Evolutionary conservation across 2,888 invertebrate genomes (phyloP), one percentile per base, ranked within the genome.

Genomic region (Sericinus montela): DNA sequence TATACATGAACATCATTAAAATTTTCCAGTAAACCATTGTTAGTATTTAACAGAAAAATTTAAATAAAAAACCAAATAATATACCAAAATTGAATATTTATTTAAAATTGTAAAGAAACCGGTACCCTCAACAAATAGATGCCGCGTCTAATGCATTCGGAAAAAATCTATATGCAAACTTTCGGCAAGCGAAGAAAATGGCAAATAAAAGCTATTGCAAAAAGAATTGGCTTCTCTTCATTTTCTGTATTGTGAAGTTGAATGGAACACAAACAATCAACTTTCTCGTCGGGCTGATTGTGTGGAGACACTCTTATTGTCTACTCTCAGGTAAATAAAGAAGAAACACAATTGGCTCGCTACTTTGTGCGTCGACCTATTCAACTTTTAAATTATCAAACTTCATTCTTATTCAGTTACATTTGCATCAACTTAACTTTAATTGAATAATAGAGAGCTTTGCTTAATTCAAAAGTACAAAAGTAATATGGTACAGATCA

Each of bases 201-300:
- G 71, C 61, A 69, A 72, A 77, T 80, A 81, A 86, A 83, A 78
- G 77, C 76, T 73, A 71, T 67, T 71, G 68, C 69, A 72, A 71
- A 75, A 80, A 79, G 80, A 84, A 84, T 82, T 84, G 84, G 81
- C 79, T 77, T 65, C 74, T 82, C 77, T 78, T 84, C 84, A 86
- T 88, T 86, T 81, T 80, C 76, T 76, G 84, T 72, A 85, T 87
- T 87, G 85, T 88, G 75, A 78, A 81, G 77, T 80, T 80, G 82
- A 85, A 83, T 80, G 72, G 77, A 70, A 75, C 72, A 79, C 74
- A 76, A 84, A 85, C 83, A 85, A 83, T 84, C 82, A 81, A 85
- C 69, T 83, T 79, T 76, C 76, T 72, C 73, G 80, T 72, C 70
- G 69, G 68, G 69, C 72, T 80, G 85, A 82, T 84, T 84, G 81